Conservation (phyloP, 2,113 vertebrate genomes). For the Desmodus rotundus region DNA sequence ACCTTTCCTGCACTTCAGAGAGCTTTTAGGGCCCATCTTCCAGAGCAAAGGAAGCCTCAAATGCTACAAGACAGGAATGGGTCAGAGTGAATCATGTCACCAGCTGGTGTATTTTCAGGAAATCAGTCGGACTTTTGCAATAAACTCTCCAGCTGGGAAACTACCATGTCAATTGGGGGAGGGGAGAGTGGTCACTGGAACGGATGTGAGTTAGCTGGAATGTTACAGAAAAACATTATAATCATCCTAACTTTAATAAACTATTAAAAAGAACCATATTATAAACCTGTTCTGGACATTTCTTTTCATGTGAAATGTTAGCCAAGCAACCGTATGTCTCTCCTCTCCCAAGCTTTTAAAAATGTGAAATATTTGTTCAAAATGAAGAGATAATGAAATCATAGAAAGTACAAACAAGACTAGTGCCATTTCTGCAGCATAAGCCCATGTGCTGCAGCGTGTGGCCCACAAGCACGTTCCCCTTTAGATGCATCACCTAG, state of each 20-base stretch:
- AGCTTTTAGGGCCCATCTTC: neutral
- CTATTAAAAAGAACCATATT: constrained; percentile 50
- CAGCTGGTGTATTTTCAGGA: constrained; percentile 77
- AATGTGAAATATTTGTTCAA: constrained; percentile 21
- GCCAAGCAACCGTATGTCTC: neutral
- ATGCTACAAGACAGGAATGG: constrained; percentile 71
- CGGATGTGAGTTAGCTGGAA: constrained; percentile 78
- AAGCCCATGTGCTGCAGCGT: neutral
- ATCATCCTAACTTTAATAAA: constrained; percentile 49
- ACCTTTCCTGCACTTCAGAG: neutral
- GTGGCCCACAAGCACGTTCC: neutral
- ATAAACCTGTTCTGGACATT: neutral
- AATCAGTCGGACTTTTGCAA: constrained; percentile 80
- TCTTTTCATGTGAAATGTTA: constrained; percentile 32
- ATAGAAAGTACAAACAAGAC: neutral
- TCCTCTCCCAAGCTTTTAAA: constrained; percentile 32
- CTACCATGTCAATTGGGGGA: constrained; percentile 75
- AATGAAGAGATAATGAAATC: constrained; percentile 38
- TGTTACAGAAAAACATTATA: constrained; percentile 57
- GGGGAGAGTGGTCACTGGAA: constrained; percentile 55
- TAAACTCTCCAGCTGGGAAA: constrained; percentile 73
- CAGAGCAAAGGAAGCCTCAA: constrained; percentile 38
- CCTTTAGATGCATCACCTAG: constrained; percentile 19
- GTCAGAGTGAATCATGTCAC: constrained; percentile 78
- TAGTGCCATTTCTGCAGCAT: neutral